These are phyloP conservation scores for Tachypleus tridentatus DNA, from an alignment of 1,140 invertebrate species.

Conservation along the genomic window DNA sequence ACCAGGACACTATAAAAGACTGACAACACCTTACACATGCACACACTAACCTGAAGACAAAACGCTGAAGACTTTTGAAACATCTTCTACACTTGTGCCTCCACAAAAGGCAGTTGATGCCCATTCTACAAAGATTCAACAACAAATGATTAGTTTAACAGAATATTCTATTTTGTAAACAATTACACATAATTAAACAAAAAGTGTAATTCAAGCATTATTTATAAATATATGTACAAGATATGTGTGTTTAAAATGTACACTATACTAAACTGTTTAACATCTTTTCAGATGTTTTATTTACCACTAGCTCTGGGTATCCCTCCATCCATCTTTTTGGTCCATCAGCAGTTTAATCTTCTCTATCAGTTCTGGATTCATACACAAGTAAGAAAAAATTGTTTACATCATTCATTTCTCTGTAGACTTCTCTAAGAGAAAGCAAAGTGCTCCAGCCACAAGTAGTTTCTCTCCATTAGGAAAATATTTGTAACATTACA, in stretches of 20 bases:
- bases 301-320: slow-evolving; percentile 63
- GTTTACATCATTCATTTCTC: background rate
- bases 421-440: background rate
- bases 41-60: too few relatives aligned
- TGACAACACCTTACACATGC: too few relatives aligned
- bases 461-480: background rate
- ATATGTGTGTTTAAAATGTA: too few relatives aligned
- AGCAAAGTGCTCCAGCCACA: background rate
- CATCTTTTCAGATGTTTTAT: slow-evolving; percentile 58
- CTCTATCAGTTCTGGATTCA: slow-evolving; percentile 89
- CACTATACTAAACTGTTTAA: slow-evolving; percentile 3
- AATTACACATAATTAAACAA: slow-evolving; percentile 3
- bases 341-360: slow-evolving; percentile 73
- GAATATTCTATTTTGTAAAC: background rate
- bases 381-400: slow-evolving; percentile 47
- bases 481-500: slow-evolving; percentile 36
- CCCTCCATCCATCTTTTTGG: slow-evolving; percentile 68
- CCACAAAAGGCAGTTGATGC: too few relatives aligned
- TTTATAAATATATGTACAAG: too few relatives aligned
- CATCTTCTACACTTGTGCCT: too few relatives aligned
- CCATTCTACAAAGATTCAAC: too few relatives aligned
- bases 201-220: too few relatives aligned
- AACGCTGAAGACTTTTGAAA: too few relatives aligned
- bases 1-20: too few relatives aligned
- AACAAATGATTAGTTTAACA: too few relatives aligned